These are phyloP conservation scores for Dipodomys ordii DNA, from an alignment of 2,113 vertebrate genomes.

Conservation along the genomic window DNA sequence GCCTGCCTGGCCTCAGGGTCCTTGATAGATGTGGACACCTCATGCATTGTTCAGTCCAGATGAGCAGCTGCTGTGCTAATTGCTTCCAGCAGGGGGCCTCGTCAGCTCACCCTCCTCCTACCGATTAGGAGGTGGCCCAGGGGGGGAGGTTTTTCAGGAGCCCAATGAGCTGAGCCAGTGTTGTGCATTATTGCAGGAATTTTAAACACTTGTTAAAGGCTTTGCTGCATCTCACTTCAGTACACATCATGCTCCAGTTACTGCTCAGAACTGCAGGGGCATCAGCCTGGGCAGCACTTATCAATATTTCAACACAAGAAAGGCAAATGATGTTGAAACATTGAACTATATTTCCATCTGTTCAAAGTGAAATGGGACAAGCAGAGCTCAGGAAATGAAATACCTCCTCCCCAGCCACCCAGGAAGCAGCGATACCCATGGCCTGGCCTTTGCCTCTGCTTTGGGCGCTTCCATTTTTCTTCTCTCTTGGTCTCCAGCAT, in stretches of 20 bases:
- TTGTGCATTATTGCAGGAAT: constrained; percentile 86
- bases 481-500: background rate
- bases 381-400: constrained; percentile 90
- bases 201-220: constrained; percentile 91
- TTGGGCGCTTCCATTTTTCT: constrained; percentile 59
- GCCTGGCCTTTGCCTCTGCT: background rate
- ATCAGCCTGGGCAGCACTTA: constrained; percentile 88
- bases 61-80: constrained; percentile 63
- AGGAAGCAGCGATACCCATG: constrained; percentile 90
- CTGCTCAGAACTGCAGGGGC: constrained; percentile 88
- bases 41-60: constrained; percentile 47
- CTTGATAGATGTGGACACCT: background rate
- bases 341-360: constrained; percentile 95
- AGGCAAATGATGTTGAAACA: constrained; percentile 97
- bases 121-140: constrained; percentile 71
- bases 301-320: constrained; percentile 96
- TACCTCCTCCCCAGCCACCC: constrained; percentile 90
- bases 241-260: constrained; percentile 92
- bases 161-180: constrained; percentile 78
- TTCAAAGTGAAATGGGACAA: constrained; percentile 91
- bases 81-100: constrained; percentile 75
- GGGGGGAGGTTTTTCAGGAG: constrained; percentile 73
- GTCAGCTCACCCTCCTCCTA: constrained; percentile 57
- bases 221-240: constrained; percentile 90
- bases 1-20: background rate